Conservation (phyloP, 2,888 invertebrate genomes). For the Galeruca laticollis region DNA sequence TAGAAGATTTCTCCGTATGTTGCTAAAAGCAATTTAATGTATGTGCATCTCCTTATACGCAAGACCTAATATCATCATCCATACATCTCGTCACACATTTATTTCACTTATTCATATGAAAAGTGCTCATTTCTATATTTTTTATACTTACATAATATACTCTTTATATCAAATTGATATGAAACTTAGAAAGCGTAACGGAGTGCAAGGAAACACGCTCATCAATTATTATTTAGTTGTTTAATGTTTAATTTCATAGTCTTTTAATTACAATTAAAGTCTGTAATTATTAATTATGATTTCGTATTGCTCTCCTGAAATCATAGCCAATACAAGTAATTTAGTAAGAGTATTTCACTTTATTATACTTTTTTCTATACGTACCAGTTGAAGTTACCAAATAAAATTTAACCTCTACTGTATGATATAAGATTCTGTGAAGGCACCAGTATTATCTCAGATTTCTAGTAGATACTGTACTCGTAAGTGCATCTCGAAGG, state of each 20-base stretch:
- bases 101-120: slow-evolving; percentile 5
- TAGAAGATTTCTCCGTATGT: neutral
- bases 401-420: too few relatives aligned
- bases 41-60: neutral
- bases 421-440: too few relatives aligned
- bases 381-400: too few relatives aligned
- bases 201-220: slow-evolving; percentile 20
- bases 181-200: slow-evolving; percentile 31
- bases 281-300: neutral
- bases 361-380: too few relatives aligned
- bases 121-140: neutral
- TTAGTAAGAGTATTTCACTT: too few relatives aligned
- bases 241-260: slow-evolving; percentile 7
- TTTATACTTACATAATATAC: slow-evolving; percentile 17
- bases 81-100: neutral
- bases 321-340: neutral
- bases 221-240: slow-evolving; percentile 13
- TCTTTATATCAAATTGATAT: slow-evolving; percentile 15
- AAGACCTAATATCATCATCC: neutral
- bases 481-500: too few relatives aligned
- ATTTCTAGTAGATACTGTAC: too few relatives aligned
- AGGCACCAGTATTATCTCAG: too few relatives aligned
- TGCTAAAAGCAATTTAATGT: neutral
- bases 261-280: neutral
- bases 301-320: neutral